Conservation (phyloP, 2,888 invertebrate species). For the Aphrophora alni region DNA sequence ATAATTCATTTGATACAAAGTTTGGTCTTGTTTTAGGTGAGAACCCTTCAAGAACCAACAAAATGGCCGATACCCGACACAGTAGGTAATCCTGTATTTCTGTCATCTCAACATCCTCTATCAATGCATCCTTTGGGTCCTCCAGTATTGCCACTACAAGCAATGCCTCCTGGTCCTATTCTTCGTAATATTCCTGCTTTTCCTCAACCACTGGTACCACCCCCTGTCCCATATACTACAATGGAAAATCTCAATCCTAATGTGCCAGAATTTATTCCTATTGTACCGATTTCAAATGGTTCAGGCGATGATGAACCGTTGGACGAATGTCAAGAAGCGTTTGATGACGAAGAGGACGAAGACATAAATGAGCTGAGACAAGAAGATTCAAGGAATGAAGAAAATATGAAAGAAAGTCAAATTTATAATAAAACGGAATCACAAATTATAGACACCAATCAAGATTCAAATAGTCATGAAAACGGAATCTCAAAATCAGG, state of each 20-base stretch:
- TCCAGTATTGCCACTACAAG: slow-evolving; percentile 45
- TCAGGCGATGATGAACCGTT: slow-evolving; percentile 29
- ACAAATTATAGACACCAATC: background rate
- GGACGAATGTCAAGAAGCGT: slow-evolving; percentile 42
- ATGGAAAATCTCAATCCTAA: slow-evolving; percentile 79
- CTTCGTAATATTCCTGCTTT: slow-evolving; percentile 36
- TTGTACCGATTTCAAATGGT: slow-evolving; percentile 40
- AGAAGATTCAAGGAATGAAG: too few relatives aligned
- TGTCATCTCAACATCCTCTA: slow-evolving; percentile 48
- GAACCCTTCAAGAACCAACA: slow-evolving; percentile 81
- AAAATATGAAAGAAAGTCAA: background rate
- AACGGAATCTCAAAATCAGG: background rate
- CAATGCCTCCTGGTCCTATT: slow-evolving; percentile 44
- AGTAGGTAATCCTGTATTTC: slow-evolving; percentile 46
- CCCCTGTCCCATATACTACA: slow-evolving; percentile 70
- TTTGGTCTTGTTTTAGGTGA: slow-evolving; percentile 66
- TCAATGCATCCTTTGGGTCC: slow-evolving; percentile 51
- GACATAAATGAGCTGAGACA: slow-evolving; percentile 23
- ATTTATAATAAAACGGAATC: background rate
- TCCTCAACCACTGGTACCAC: slow-evolving; percentile 70
- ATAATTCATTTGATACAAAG: too few relatives aligned
- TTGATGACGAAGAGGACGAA: slow-evolving; percentile 40
- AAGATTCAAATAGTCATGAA: background rate
- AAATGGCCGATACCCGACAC: slow-evolving; percentile 87
- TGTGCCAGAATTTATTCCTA: slow-evolving; percentile 85